Evolutionary conservation across 2,113 vertebrate species (phyloP), one percentile per base, ranked within the genome.

Genomic region (Sigmodon hispidus): DNA sequence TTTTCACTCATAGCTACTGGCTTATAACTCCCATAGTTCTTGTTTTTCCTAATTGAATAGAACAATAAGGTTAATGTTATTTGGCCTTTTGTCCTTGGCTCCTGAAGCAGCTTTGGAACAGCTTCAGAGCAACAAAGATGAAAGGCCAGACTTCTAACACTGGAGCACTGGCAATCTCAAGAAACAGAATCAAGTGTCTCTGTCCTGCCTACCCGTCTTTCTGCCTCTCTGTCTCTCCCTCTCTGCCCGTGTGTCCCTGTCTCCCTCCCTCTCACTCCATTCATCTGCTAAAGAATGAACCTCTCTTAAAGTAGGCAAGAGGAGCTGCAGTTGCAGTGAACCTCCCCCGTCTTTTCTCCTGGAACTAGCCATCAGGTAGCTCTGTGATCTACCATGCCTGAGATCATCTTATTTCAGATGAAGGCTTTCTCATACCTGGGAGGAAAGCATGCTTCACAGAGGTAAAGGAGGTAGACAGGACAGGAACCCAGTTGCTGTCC

Each of bases 1-100:
- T 76, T 77, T 80, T 59, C 31, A 80, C 50, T 16, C 52, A 77
- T 9, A 87, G 45, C 29, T 26, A 10, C 21, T 89, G 75, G 52
- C 34, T 52, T 57, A 34, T 61, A 93, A 93, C 17, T 72, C 55
- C 77, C 45, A 72, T 22, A 67, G 59, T 65, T 19, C 48, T 67
- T 93, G 59, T 67, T 77, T 67, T 69, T 67, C n/a, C 72, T 57
- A 55, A 92, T 40, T 67, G 40, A 67, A 9, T 67, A 77, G 48
- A 87, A 67, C 45, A 93, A 57, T 77, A 87, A 90, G 69, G 69
- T 75, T 63, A 92, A 87, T 77, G 59, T 87, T 67, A 45, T 55
- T 55, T 93, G 72, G 48, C 59, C 72, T 87, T 93, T 36, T 93
- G 84, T 77, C 72, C 72, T 77, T 87, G 59, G 83, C 83, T 93